Base-by-base conservation (phyloP, 2,113 vertebrate genomes). In the Mastomys coucha region DNA sequence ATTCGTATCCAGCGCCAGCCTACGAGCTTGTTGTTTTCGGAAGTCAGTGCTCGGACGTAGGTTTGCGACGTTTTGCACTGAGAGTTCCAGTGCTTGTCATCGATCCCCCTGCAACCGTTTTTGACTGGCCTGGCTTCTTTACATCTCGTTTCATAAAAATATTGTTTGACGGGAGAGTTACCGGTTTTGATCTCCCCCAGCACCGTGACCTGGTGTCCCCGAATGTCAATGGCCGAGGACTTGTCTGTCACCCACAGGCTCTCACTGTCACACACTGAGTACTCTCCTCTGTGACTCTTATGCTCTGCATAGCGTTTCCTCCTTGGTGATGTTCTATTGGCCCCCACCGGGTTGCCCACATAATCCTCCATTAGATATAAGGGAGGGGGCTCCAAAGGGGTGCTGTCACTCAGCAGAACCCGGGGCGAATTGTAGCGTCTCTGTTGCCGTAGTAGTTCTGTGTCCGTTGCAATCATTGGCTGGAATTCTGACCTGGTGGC, bases 1-100 rank as follows among this genome's bases (percentile, higher is more conserved):
- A 99, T 99, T 96, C 99, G 99, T 98, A 99, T 99, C 99, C 99
- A 99, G 91, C 99, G 98, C 99, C 99, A 99, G 96, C 99, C 99
- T 56, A 99, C 98, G 2, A 98, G 96, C 98, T 99, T 99, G 70
- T 98, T 99, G 90, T 99, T 98, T 89, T 99, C 98, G 85, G 99
- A 99, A 63, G 99, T 99, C 98, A 99, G 98, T 77, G 99, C 99
- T 51, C 99, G 98, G 36, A 99, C 99, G 0, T 99, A 99, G 1
- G 99, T 99, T 97, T 99, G 99, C 36, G 99, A 99, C 0, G 99
- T 99, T 99, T 99, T 99, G 98, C 99, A 99, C 98, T 99, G 99
- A 19, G 99, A 99, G 97, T 99, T 99, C 99, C 99, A 99, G 99
- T 99, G 99, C 98, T 99, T 99, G 91, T 99, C 99, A 0, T 99